Conservation (phyloP, 1,140 invertebrate species). For the Euglossa dilemma region DNA sequence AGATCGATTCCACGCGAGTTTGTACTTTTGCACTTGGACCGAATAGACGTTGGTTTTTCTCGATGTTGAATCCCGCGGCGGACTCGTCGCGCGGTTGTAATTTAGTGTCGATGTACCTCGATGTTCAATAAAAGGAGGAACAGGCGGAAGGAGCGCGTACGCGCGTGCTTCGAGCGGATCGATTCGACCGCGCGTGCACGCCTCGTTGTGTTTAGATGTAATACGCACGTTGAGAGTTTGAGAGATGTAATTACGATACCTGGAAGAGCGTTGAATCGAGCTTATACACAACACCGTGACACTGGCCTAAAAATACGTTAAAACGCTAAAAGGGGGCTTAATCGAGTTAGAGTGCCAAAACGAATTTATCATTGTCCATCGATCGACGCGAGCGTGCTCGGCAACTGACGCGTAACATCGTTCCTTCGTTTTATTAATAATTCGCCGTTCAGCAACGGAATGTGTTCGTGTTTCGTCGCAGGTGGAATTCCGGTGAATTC, state of each 20-base stretch:
- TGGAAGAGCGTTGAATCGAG: conserved; percentile 58
- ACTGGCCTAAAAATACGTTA: conserved; percentile 58
- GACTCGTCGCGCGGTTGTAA: neutral
- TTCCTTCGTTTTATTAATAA: conserved; percentile 41
- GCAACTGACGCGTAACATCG: conserved; percentile 34
- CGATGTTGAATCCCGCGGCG: neutral
- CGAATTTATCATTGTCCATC: conserved; percentile 43
- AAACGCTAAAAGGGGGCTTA: conserved; percentile 45
- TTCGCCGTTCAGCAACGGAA: conserved; percentile 32
- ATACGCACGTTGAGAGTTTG: neutral
- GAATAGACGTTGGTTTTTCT: neutral
- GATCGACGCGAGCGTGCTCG: conserved; percentile 28
- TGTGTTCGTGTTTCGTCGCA: conserved; percentile 59
- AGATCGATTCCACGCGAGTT: conserved; percentile 28
- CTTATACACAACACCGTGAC: conserved; percentile 57
- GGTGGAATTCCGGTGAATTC: conserved; percentile 21
- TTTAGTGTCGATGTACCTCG: conserved; percentile 1
- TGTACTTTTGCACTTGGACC: conserved; percentile 29
- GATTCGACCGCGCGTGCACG: neutral
- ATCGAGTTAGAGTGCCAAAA: conserved; percentile 59
- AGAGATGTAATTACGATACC: conserved; percentile 51
- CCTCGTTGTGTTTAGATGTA: neutral
- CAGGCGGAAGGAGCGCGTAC: neutral
- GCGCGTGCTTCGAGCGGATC: neutral
- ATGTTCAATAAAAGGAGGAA: neutral